Base-by-base conservation (phyloP, 1,140 invertebrate species). In the Drosophila jambulina region DNA sequence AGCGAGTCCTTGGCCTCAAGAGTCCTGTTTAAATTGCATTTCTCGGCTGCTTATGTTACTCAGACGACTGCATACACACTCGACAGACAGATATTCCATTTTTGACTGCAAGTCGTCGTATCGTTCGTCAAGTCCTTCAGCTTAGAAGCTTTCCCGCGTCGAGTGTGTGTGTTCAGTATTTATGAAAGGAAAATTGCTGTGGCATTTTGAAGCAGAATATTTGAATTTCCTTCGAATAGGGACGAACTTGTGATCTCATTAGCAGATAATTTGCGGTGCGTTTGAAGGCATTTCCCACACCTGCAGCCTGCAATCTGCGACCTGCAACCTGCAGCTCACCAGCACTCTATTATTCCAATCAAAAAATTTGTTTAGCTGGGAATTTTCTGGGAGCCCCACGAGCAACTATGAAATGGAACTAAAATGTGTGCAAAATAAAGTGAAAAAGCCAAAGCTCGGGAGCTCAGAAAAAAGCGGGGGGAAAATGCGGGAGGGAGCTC, bases 11-110 rank as follows among this genome's bases (percentile, higher is more conserved):
- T 46, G 71, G 58, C 25, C 32, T 54, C 36, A 49, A 53, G 69
- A 29, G 38, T 62, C 58, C 63, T 70, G 63, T 38, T 23, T 34
- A 74, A 62, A 75, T 75, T 75, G 71, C 71, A 75, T 75, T 61
- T 74, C 65, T 56, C 40, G 48, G 40, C n/a, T 38, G 54, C 40
- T 42, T 72, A 27, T 53, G 69, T 78, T 81, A 15, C n/a, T 19
- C 19, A 8, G 15, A 79, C 85, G 78, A 86, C 78, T 82, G 78
- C 82, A 86, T 75, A 85, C 79, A 82, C 75, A 86, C 79, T 74
- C 48, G 54, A 63, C 46, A 29, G 58, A 70, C 56, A 13, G 51
- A 56, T 48, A 75, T 74, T 61, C 49, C 53, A 75, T 56, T 48
- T 62, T 54, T 72, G 69, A 36, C 56, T 61, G 23, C 46, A 54